Percentiles rank a stretch among this genome's conserved stretches.
These are phyloP conservation scores for Cephalopterus ornatus DNA, from an alignment of 2,113 vertebrate genomes.

Conservation along the genomic window DNA sequence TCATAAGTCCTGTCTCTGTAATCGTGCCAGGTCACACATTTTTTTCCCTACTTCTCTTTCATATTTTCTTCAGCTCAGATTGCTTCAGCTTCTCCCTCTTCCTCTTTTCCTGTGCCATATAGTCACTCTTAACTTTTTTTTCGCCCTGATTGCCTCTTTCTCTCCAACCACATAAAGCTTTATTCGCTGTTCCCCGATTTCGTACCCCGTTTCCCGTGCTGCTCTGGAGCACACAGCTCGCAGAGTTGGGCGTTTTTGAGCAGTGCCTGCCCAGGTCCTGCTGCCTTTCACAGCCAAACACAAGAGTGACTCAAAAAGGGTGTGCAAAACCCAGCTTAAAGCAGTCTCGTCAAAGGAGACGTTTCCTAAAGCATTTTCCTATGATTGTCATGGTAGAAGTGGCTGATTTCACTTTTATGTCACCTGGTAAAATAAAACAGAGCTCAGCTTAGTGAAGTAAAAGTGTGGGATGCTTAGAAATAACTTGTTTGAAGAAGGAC, in stretches of 20 bases:
- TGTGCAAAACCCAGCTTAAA: not conserved
- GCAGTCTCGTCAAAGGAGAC: not conserved
- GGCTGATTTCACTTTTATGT: not conserved
- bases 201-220: not conserved
- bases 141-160: not conserved
- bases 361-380: not conserved
- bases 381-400: not conserved
- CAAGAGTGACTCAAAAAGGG: not conserved
- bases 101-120: not conserved
- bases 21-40: accelerated
- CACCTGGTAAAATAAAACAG: not conserved
- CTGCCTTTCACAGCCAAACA: not conserved
- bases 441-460: not conserved
- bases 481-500: not conserved
- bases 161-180: not conserved
- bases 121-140: not conserved
- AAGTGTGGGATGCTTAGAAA: not conserved
- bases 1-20: not conserved
- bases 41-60: not conserved
- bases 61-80: not conserved
- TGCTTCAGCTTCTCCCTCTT: not conserved
- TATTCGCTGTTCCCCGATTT: not conserved
- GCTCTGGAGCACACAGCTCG: not conserved
- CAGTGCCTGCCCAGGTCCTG: too few relatives aligned
- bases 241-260: not conserved